phyloP scores from a whole-genome alignment of 1,140 invertebrate genomes.

The Drosophila parabipectinata region DNA sequence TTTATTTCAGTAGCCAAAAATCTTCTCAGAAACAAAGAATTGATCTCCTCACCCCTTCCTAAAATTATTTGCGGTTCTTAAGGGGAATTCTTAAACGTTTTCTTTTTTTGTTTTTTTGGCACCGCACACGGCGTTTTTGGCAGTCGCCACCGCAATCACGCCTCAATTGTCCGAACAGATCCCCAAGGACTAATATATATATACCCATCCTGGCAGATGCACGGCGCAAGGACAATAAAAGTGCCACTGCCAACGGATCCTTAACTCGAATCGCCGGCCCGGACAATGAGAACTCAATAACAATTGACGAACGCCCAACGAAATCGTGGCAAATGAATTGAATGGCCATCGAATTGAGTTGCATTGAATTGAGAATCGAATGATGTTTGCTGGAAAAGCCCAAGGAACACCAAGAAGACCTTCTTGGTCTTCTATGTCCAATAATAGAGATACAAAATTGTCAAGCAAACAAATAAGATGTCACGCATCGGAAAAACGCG shows the following conservation, averaged over 20 bases:
- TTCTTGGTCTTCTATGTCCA: neutral
- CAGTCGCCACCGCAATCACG: slow-evolving; percentile 61
- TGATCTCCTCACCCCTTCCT: neutral
- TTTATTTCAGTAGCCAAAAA: neutral
- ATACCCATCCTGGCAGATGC: slow-evolving; percentile 34
- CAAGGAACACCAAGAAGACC: neutral
- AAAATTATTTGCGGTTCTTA: slow-evolving; percentile 55
- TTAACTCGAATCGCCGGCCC: slow-evolving; percentile 52
- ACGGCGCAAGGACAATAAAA: slow-evolving; percentile 29
- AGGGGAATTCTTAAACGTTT: slow-evolving; percentile 17
- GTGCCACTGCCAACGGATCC: slow-evolving; percentile 56
- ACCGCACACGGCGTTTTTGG: slow-evolving; percentile 57
- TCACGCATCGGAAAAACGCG: slow-evolving; percentile 72
- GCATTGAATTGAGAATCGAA: slow-evolving; percentile 13
- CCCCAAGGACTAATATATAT: neutral
- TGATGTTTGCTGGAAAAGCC: slow-evolving; percentile 15
- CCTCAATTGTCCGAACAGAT: slow-evolving; percentile 60
- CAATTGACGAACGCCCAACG: slow-evolving; percentile 68
- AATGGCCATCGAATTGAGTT: slow-evolving; percentile 39
- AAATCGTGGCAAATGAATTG: slow-evolving; percentile 50
- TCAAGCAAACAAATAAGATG: slow-evolving; percentile 57
- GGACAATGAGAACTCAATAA: slow-evolving; percentile 61
- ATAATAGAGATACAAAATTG: slow-evolving; percentile 59
- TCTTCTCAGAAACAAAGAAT: neutral
- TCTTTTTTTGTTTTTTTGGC: slow-evolving; percentile 13